Conservation (phyloP, 2,888 invertebrate species). For the Ectemnius lituratus region DNA sequence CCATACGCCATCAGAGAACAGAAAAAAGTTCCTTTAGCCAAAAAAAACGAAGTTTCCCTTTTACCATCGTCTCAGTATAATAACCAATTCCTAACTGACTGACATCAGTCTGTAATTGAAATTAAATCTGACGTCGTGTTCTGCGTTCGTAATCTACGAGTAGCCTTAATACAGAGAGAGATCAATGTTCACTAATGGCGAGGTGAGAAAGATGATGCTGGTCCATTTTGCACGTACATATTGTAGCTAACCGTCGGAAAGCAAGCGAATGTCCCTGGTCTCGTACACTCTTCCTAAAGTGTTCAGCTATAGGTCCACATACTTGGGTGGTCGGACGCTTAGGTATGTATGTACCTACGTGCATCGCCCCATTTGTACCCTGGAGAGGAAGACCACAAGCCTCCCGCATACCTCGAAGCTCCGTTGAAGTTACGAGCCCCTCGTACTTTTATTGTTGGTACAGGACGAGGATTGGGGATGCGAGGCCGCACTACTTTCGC, state of each 20-base stretch:
- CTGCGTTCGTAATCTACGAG: too few species aligned
- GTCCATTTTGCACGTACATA: conserved; percentile 27
- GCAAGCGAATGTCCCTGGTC: conserved; percentile 33
- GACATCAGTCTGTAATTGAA: too few species aligned
- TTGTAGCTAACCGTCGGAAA: conserved; percentile 23
- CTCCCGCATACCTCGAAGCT: conserved; percentile 43
- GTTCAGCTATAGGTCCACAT: conserved; percentile 17
- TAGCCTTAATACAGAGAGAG: too few species aligned
- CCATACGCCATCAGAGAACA: conserved; percentile 30
- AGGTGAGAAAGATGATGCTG: conserved; percentile 2
- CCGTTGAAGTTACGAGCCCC: conserved; percentile 9
- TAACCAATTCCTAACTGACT: too few species aligned
- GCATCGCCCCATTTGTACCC: conserved; percentile 36
- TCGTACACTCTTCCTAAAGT: conserved; percentile 38
- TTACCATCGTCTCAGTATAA: background rate
- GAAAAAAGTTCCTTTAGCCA: conserved; percentile 17
- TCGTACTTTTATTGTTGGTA: conserved; percentile 30
- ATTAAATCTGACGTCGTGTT: too few species aligned
- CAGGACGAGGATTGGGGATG: conserved; percentile 21
- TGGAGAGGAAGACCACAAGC: conserved; percentile 43
- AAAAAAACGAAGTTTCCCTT: background rate
- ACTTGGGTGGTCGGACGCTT: conserved; percentile 53
- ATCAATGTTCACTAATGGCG: background rate
- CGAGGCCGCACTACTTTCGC: background rate
- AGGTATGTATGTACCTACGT: conserved; percentile 19